phyloP scores from a whole-genome alignment of 2,888 invertebrate genomes.

The Melanostoma scalare region DNA sequence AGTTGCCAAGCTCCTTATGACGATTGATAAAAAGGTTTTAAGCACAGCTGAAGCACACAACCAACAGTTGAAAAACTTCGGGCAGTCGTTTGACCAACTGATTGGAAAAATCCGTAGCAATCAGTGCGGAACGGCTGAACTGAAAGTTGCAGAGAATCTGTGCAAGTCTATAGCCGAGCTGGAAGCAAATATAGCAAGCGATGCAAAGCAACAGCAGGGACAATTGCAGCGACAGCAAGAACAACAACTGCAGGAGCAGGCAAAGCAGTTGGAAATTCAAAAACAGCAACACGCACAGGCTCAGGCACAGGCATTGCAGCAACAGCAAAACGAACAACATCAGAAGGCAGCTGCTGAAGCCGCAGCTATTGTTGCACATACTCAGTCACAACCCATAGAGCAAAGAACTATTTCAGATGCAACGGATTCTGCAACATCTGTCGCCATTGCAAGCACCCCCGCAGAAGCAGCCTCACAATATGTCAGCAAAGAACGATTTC shows the following conservation, averaged over 20 bases:
- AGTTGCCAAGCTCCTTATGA: slow-evolving; percentile 82
- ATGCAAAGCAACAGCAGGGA: slow-evolving; percentile 59
- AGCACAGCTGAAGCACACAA: slow-evolving; percentile 79
- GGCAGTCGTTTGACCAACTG: slow-evolving; percentile 78
- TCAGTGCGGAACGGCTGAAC: slow-evolving; percentile 83
- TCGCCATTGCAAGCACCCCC: slow-evolving; percentile 32
- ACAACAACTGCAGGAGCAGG: slow-evolving; percentile 63
- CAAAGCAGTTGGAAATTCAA: slow-evolving; percentile 60
- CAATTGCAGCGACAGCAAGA: slow-evolving; percentile 57
- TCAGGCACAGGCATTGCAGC: slow-evolving; percentile 10
- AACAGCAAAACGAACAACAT: slow-evolving; percentile 55
- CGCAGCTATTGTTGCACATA: slow-evolving; percentile 44
- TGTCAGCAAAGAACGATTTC: slow-evolving; percentile 83
- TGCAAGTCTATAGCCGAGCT: slow-evolving; percentile 82
- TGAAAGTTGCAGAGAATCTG: slow-evolving; percentile 84
- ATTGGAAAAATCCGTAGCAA: slow-evolving; percentile 79
- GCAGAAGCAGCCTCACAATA: slow-evolving; percentile 76
- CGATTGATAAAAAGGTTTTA: slow-evolving; percentile 81
- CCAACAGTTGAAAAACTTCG: slow-evolving; percentile 80
- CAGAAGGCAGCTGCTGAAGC: slow-evolving; percentile 50
- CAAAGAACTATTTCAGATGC: slow-evolving; percentile 21
- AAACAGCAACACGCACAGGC: slow-evolving; percentile 71
- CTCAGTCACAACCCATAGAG: slow-evolving; percentile 16
- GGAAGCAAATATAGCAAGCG: slow-evolving; percentile 78
- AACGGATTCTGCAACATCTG: slow-evolving; percentile 12